Percentiles rank a stretch among this genome's conserved stretches.
These are phyloP conservation scores for Meloe dianella DNA, from an alignment of 2,888 invertebrate species.

Conservation along the genomic window DNA sequence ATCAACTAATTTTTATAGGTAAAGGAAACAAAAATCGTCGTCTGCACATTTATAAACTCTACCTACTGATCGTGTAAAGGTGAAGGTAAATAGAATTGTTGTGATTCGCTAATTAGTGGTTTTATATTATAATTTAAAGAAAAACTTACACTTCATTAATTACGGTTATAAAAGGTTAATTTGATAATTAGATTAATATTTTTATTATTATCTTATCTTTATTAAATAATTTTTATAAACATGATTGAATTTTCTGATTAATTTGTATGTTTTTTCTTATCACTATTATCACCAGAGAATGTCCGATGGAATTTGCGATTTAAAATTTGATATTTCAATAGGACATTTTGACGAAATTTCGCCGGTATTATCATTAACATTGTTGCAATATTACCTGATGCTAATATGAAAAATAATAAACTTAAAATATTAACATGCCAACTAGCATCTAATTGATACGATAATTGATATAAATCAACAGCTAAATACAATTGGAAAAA, in stretches of 20 bases:
- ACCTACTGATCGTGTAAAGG: too few species aligned
- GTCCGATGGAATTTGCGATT: conserved; percentile 36
- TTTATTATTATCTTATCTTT: neutral
- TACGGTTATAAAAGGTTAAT: neutral
- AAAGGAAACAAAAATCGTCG: too few species aligned
- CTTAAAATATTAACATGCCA: conserved; percentile 93
- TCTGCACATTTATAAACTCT: too few species aligned
- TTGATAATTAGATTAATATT: neutral
- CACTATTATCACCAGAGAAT: neutral
- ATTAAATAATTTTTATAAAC: neutral
- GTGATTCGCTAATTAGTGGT: too few species aligned
- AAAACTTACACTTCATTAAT: too few species aligned
- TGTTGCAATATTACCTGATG: conserved; percentile 88
- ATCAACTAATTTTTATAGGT: neutral
- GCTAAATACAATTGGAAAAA: conserved; percentile 95
- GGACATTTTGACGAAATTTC: conserved; percentile 64
- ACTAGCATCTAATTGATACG: conserved; percentile 77
- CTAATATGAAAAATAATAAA: conserved; percentile 82
- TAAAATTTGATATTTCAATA: conserved; percentile 39
- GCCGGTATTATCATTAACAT: conserved; percentile 88
- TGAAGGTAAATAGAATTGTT: too few species aligned
- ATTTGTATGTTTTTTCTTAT: neutral
- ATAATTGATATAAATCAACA: conserved; percentile 82
- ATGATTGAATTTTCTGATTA: neutral
- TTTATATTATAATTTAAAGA: too few species aligned